These are phyloP conservation scores for Carduelis carduelis DNA, from an alignment of 2,797 vertebrate genomes.

Conservation along the genomic window DNA sequence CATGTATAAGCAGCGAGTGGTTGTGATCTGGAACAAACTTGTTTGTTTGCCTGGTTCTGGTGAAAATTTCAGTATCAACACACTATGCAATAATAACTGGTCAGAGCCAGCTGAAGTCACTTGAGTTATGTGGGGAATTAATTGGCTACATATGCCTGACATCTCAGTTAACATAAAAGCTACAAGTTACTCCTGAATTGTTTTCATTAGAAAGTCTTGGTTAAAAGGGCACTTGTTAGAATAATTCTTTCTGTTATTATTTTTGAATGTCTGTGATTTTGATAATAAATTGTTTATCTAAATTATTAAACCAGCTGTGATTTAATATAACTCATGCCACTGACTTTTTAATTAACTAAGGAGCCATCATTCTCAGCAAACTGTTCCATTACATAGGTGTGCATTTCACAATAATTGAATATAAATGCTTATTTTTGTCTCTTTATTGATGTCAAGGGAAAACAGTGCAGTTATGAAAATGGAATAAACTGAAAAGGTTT, in stretches of 20 bases:
- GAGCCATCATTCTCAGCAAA: background rate
- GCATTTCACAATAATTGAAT: constrained; percentile 24
- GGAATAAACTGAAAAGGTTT: constrained; percentile 5
- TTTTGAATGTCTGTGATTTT: background rate
- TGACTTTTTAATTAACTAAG: constrained; percentile 22
- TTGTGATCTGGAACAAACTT: constrained; percentile 16
- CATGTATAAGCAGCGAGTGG: background rate
- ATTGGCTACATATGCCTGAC: background rate
- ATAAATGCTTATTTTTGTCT: constrained; percentile 31
- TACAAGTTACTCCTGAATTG: background rate
- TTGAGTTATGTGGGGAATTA: background rate
- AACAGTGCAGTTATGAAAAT: constrained; percentile 20
- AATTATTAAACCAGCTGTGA: background rate
- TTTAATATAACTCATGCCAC: background rate
- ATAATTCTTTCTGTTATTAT: background rate
- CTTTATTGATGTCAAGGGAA: constrained; percentile 34
- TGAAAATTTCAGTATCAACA: constrained; percentile 31
- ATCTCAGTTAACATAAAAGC: background rate
- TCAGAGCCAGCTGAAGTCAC: background rate
- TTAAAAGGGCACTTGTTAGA: background rate
- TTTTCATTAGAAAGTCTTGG: background rate
- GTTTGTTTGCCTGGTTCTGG: background rate
- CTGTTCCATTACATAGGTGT: background rate
- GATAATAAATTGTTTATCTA: background rate
- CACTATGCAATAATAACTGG: background rate